Base-by-base conservation (phyloP, 1,140 invertebrate species). In the Planococcus citri region DNA sequence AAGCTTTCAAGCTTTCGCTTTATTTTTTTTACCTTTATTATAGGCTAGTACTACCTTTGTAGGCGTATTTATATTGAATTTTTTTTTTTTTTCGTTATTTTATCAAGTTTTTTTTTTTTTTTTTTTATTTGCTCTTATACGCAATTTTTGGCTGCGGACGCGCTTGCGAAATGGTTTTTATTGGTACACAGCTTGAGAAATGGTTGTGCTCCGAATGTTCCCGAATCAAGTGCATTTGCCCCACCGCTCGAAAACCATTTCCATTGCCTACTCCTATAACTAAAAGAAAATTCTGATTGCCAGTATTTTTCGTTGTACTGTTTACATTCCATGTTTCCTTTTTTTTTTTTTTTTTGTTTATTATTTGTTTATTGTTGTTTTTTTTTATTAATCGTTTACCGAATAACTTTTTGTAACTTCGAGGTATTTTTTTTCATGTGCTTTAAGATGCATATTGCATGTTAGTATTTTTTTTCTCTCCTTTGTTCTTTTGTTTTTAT, bases 161-260 rank as follows among this genome's bases (percentile, higher is more conserved):
- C 60, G 60, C 60, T 22, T 25, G 20, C 20, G 60, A 64, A 25
- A 64, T 64, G 25, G 21, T 64, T 64, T 64, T 64, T 64, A 64
- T 64, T 64, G 60, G 60, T 64, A 64, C 20, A 20, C 60, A 64
- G 60, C 60, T 64, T 64, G 60, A 64, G 22, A 64, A 64, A 27
- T 64, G 60, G 60, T 64, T 64, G 60, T 64, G 60, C 60, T 64
- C 60, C 60, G 60, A 64, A 64, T 64, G 60, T 64, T 64, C 60
- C 60, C 60, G 60, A 24, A 27, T 64, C 60, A 64, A 64, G 60
- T 64, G 60, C 25, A 25, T 64, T 64, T 64, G 60, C 25, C 60
- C 60, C 60, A 64, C 60, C 60, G 60, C 60, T 64, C 60, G 60
- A 64, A 64, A 64, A 27, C 22, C 60, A 25, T 64, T 25, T 64